Percentiles rank a stretch among this genome's conserved stretches.
Evolutionary conservation across 1,140 invertebrate species (phyloP).

Genomic region (Andrena cerasifolii): DNA sequence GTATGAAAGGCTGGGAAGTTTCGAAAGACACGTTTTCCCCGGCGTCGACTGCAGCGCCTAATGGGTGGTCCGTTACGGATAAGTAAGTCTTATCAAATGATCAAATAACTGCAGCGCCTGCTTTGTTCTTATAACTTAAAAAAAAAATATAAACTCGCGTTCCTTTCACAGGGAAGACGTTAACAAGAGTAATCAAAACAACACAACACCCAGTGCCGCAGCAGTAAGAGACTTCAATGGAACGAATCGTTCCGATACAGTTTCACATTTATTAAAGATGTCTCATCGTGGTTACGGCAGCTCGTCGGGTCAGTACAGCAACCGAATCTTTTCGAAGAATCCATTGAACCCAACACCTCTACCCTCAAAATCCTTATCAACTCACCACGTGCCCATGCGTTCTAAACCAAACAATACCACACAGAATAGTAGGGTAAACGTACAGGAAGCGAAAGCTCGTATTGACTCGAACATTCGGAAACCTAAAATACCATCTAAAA

Average conservation of each 20-base stretch:
- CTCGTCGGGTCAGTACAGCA: conserved; percentile 68
- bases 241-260: conserved; percentile 79
- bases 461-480: background rate
- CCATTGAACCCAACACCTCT: conserved; percentile 16
- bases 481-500: background rate
- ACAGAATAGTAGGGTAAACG: background rate
- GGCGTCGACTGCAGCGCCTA: conserved; percentile 64
- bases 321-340: conserved; percentile 24
- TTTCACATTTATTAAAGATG: conserved; percentile 79
- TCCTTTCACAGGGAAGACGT: conserved; percentile 73
- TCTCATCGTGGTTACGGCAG: conserved; percentile 81
- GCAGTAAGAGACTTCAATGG: conserved; percentile 79
- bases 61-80: conserved; percentile 78
- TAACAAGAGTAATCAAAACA: conserved; percentile 69
- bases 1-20: conserved; percentile 73
- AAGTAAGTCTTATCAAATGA: conserved; percentile 67
- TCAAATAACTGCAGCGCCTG: too few species aligned
- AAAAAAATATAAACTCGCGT: background rate
- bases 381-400: background rate
- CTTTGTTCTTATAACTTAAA: conserved; percentile 8
- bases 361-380: conserved; percentile 16
- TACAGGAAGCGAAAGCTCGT: background rate
- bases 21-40: conserved; percentile 72
- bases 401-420: background rate
- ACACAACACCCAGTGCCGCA: conserved; percentile 74